Base-by-base conservation (phyloP, 2,888 invertebrate genomes). In the Celastrina argiolus region DNA sequence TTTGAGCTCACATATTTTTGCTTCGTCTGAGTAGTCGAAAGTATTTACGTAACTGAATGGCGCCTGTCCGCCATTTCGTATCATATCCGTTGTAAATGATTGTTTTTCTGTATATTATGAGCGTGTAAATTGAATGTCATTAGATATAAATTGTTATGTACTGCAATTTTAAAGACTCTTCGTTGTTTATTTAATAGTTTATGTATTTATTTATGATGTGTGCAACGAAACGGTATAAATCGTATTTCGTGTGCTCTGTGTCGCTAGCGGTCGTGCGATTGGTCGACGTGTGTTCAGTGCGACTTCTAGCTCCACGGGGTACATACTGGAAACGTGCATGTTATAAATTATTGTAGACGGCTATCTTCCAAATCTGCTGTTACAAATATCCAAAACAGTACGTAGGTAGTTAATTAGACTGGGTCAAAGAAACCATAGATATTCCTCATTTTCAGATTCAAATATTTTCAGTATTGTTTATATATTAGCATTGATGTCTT, bases 131-230 rank as follows among this genome's bases (percentile, higher is more conserved):
- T 4, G 18, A 31, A 59, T 59, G 16, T 59, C 34, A 34, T 59
- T 59, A 22, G 39, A 39, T 61, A 61, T 36, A 22, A 61, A 61
- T 61, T 14, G 61, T 61, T 61, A 61, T 61, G 61, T 61, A 61
- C 58, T 58, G 39, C 18, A 18, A 34, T 61, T 34, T 39, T 61
- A 16, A 22, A 61, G 51, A 39, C 36, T 61, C 61, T 36, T 39
- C 36, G 61, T 61, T 61, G 22, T 61, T 36, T 61, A 61, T 61
- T 61, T 36, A 10, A 61, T 61, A 61, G 61, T 36, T 36, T 18
- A 61, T 39, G 34, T 61, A 39, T 36, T 61, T 61, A 61, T 61
- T 61, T 61, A 61, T 12, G 14, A 36, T 22, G 61, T 61, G 22
- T 61, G 61, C 61, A 61, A 39, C 61, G 61, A 61, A 59, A 39